phyloP scores from a whole-genome alignment of 2,797 vertebrate species.

The Chloroceryle inda region DNA sequence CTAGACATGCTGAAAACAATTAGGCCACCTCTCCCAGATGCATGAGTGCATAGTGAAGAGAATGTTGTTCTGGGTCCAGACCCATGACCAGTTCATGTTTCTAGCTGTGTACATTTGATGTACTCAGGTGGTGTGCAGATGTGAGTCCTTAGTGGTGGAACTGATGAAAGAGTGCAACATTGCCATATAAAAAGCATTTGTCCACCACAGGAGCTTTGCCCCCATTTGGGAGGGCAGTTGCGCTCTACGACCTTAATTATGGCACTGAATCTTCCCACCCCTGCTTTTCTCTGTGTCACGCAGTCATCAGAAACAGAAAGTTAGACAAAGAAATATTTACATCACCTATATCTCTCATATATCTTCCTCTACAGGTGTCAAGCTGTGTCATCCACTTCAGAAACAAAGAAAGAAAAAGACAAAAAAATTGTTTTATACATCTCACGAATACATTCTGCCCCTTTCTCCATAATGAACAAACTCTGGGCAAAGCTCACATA shows the following conservation, averaged over 20 bases:
- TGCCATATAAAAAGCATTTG: background rate
- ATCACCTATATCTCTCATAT: background rate
- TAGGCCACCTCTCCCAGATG: background rate
- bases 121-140: background rate
- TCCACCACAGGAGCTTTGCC: background rate
- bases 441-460: background rate
- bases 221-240: rapidly evolving
- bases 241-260: background rate
- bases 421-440: background rate
- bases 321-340: background rate
- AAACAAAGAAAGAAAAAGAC: background rate
- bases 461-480: background rate
- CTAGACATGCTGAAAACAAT: background rate
- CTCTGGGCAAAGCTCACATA: background rate
- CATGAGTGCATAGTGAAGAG: background rate
- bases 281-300: background rate
- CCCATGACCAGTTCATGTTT: background rate
- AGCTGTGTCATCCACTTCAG: background rate
- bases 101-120: background rate
- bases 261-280: background rate
- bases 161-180: background rate
- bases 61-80: background rate
- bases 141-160: background rate
- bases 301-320: background rate
- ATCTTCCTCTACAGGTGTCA: background rate